Conservation (phyloP, 2,113 vertebrate genomes). For the Tursiops truncatus region DNA sequence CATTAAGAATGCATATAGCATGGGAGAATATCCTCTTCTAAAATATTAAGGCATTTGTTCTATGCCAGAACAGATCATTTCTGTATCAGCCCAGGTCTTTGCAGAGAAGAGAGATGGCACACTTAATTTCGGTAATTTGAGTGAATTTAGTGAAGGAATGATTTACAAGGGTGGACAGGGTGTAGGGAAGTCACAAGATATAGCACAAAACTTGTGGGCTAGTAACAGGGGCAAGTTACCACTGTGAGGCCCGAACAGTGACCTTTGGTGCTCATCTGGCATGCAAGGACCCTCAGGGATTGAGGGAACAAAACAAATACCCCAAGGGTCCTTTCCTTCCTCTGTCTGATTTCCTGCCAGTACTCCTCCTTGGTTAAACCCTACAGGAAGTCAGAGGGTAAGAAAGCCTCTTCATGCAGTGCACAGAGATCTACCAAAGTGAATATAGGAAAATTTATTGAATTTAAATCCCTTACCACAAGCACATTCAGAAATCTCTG, state of each 20-base stretch:
- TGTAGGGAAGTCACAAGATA: background rate
- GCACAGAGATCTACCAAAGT: background rate
- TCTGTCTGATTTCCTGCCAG: background rate
- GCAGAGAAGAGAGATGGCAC: background rate
- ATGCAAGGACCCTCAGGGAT: background rate
- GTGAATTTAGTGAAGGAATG: background rate
- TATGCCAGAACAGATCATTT: background rate
- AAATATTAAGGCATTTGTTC: background rate
- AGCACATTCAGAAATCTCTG: background rate
- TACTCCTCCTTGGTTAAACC: background rate
- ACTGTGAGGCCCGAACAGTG: background rate
- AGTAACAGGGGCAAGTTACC: too few species aligned
- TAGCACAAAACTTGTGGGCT: background rate
- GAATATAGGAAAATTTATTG: background rate
- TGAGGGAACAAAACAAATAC: background rate
- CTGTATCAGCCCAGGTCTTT: background rate
- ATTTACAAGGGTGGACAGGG: background rate
- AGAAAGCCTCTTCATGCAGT: background rate
- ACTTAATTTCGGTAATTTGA: background rate
- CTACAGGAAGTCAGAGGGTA: background rate
- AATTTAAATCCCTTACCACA: background rate
- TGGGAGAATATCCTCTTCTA: background rate
- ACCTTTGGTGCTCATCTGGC: background rate
- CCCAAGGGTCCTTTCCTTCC: background rate
- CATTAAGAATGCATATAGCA: background rate